A percentile compares a stretch with the other conserved stretches of the same genome.
Evolutionary conservation across 2,113 vertebrate genomes (phyloP).

Genomic region (Pomatostomus ruficeps): DNA sequence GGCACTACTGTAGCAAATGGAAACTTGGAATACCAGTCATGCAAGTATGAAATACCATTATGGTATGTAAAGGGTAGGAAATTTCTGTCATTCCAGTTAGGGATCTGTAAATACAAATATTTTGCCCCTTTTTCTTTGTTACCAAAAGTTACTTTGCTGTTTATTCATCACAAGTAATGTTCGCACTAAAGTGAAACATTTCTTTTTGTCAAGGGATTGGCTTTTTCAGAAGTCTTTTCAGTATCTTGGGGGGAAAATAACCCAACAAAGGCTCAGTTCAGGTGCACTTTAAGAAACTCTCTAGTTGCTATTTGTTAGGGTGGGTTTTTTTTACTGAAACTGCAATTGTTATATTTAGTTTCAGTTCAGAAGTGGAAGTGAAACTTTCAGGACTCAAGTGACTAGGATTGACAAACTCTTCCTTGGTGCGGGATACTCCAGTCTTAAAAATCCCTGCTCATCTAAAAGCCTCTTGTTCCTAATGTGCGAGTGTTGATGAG

Average conservation of each 20-base stretch:
- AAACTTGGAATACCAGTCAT: conserved; percentile 45
- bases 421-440: not conserved
- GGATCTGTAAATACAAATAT: not conserved
- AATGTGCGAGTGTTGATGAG: not conserved
- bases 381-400: not conserved
- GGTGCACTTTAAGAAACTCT: not conserved
- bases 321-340: not conserved
- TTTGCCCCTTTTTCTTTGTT: not conserved
- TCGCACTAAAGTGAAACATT: not conserved
- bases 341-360: not conserved
- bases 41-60: conserved; percentile 6
- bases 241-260: fast-evolving
- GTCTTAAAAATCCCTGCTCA: not conserved
- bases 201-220: not conserved
- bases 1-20: not conserved
- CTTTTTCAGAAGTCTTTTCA: not conserved
- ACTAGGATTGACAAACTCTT: not conserved
- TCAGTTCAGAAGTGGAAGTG: not conserved
- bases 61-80: conserved; percentile 13
- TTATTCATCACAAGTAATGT: not conserved
- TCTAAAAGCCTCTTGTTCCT: not conserved
- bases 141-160: not conserved
- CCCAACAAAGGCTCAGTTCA: not conserved
- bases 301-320: not conserved
- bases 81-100: not conserved